Evolutionary conservation across 2,797 vertebrate species (phyloP).

Genomic region (Aeoliscus strigatus): DNA sequence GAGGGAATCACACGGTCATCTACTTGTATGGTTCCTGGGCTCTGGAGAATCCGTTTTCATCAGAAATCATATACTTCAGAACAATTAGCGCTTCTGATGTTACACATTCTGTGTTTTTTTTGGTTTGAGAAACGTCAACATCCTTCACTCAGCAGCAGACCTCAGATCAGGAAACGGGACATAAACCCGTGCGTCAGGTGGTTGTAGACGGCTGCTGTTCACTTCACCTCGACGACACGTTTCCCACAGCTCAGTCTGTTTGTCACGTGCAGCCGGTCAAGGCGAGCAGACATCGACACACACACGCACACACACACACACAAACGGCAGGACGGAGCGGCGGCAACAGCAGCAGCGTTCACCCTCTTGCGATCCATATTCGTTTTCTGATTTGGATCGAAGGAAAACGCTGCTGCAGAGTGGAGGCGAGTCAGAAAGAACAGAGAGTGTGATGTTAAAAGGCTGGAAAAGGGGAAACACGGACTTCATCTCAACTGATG

Average conservation of each 20-base stretch:
- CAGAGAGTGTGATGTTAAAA: slow-evolving; percentile 14
- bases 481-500: slow-evolving; percentile 64
- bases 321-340: slow-evolving; percentile 19
- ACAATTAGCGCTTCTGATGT: no score
- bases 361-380: neutral
- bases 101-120: no score
- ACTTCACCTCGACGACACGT: no score
- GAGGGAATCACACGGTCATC: no score
- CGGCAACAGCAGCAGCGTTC: slow-evolving; percentile 32
- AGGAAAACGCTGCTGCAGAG: slow-evolving; percentile 40
- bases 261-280: slow-evolving; percentile 10
- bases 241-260: neutral
- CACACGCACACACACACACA: slow-evolving; percentile 41
- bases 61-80: no score
- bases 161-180: no score
- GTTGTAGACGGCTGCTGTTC: no score
- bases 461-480: slow-evolving; percentile 27
- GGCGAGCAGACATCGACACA: slow-evolving; percentile 20
- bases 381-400: neutral
- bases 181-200: no score
- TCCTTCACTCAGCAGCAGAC: no score
- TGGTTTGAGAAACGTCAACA: no score
- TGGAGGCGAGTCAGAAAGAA: slow-evolving; percentile 10
- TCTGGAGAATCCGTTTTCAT: no score
- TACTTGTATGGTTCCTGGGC: no score